These are phyloP conservation scores for Drusus annulatus DNA, from an alignment of 1,140 invertebrate species.

Conservation along the genomic window DNA sequence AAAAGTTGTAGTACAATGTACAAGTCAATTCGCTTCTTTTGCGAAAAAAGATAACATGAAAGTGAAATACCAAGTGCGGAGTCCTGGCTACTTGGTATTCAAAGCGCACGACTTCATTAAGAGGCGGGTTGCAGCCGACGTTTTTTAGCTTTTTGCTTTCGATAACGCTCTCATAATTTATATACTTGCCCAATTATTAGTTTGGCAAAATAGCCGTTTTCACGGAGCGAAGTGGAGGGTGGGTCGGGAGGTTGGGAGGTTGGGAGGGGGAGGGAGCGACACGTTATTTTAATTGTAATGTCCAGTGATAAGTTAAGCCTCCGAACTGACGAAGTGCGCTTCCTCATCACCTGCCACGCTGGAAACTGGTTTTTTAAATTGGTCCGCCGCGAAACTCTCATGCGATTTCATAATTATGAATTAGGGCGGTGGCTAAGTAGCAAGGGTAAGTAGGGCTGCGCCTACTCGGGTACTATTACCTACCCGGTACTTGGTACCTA, in stretches of 20 bases:
- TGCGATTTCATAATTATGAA: constrained; percentile 48
- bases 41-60: too few relatives aligned
- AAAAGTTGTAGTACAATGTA: too few relatives aligned
- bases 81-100: too few relatives aligned
- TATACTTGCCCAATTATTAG: constrained; percentile 5
- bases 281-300: constrained; percentile 49
- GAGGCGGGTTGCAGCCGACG: too few relatives aligned
- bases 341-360: constrained; percentile 38
- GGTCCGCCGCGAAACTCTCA: constrained; percentile 8
- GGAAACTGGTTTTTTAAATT: constrained; percentile 46
- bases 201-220: not conserved
- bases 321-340: constrained; percentile 39
- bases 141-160: too few relatives aligned
- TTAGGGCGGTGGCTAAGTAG: constrained; percentile 28
- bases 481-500: not conserved
- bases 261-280: constrained; percentile 9
- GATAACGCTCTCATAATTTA: not conserved
- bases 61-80: too few relatives aligned
- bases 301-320: constrained; percentile 43
- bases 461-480: not conserved
- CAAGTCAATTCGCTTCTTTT: too few relatives aligned
- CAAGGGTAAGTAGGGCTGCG: not conserved
- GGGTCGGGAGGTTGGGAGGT: not conserved
- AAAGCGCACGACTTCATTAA: too few relatives aligned
- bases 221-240: not conserved